These are phyloP conservation scores for Chloebia gouldiae DNA, from an alignment of 2,113 vertebrate genomes.

Conservation along the genomic window DNA sequence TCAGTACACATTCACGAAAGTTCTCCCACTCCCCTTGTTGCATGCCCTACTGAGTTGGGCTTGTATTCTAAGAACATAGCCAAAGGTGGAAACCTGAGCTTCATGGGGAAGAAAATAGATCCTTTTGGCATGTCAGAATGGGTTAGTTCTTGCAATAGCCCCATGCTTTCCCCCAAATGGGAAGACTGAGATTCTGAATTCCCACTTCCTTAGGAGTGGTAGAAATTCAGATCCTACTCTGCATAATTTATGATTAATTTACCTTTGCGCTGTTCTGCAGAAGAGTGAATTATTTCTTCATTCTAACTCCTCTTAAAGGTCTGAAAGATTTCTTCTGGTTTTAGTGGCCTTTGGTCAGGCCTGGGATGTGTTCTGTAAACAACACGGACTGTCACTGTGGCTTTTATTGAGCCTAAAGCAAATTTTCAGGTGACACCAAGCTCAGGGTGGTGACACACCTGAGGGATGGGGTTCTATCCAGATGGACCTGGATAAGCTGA, in stretches of 20 bases:
- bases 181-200: background rate
- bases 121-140: background rate
- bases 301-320: background rate
- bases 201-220: background rate
- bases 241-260: background rate
- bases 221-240: background rate
- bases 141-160: background rate
- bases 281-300: background rate
- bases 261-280: background rate
- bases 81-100: constrained; percentile 23
- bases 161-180: background rate
- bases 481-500: background rate
- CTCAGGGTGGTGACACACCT: background rate
- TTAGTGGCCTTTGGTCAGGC: background rate
- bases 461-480: background rate
- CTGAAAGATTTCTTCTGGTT: background rate
- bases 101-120: background rate
- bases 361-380: background rate
- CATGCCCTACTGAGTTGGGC: background rate
- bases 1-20: background rate
- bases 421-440: background rate
- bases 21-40: background rate
- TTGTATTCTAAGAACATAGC: background rate
- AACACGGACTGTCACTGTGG: background rate
- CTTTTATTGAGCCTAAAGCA: background rate